Evolutionary conservation across 2,113 vertebrate genomes (phyloP).

Genomic region (Lamprotornis superbus): DNA sequence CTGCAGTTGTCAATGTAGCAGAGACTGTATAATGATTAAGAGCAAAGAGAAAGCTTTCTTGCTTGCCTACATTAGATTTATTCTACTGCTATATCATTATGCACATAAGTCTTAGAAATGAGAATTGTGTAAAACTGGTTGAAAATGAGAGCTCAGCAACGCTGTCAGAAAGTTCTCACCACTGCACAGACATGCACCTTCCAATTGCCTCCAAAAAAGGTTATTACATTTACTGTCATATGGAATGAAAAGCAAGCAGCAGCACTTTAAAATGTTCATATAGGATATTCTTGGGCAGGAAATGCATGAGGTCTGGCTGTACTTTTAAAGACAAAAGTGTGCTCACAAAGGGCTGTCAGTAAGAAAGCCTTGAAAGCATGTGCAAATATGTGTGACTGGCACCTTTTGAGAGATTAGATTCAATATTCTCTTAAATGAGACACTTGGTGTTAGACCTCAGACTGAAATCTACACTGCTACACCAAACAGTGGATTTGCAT

Average conservation of each 20-base stretch:
- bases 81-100: not conserved
- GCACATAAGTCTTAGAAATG: not conserved
- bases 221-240: not conserved
- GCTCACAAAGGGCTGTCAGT: not conserved
- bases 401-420: not conserved
- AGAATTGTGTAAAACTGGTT: not conserved
- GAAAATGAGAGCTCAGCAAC: not conserved
- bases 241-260: not conserved
- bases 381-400: not conserved
- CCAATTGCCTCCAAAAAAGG: not conserved
- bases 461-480: not conserved
- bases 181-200: not conserved
- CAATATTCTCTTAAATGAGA: not conserved
- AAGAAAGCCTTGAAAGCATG: not conserved
- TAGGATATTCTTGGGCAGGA: not conserved
- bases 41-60: not conserved
- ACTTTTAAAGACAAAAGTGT: not conserved
- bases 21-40: not conserved
- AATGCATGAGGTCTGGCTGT: not conserved
- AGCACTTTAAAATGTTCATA: not conserved
- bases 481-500: not conserved
- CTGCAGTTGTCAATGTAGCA: not conserved
- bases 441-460: not conserved
- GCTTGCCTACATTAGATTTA: conserved; percentile 14
- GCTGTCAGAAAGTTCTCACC: not conserved